Conservation (phyloP, 23 tunicate species). For the Pegea sp. region DNA sequence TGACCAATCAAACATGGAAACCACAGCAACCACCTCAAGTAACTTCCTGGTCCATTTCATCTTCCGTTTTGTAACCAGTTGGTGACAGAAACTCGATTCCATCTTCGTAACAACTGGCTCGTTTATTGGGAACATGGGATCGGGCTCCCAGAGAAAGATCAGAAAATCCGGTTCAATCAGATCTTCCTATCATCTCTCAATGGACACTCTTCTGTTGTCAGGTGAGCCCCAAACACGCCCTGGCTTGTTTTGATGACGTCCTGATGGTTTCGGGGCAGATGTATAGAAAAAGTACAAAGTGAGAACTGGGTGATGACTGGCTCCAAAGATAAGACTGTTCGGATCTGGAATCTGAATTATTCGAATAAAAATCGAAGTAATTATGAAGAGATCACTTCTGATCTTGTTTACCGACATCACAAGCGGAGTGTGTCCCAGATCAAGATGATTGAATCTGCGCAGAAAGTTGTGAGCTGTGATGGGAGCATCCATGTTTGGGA, state of each 20-base stretch:
- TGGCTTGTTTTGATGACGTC: no score
- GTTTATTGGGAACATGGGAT: slow-evolving; percentile 92
- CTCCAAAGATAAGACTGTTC: slow-evolving; percentile 67
- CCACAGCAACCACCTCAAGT: no score
- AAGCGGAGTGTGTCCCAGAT: slow-evolving; percentile 33
- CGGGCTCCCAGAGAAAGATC: slow-evolving; percentile 36
- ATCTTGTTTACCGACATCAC: slow-evolving; percentile 22
- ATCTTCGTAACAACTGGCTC: slow-evolving; percentile 63
- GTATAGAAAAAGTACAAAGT: no score
- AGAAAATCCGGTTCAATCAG: slow-evolving; percentile 80
- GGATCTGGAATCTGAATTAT: slow-evolving; percentile 40
- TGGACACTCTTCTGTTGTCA: slow-evolving; percentile 57
- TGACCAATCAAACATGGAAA: no score
- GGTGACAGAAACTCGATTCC: no score
- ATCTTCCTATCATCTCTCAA: slow-evolving; percentile 23
- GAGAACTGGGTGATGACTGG: slow-evolving; percentile 80
- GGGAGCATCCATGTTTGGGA: slow-evolving; percentile 83
- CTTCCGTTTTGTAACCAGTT: no score
- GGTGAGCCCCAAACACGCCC: no score
- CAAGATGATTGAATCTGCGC: slow-evolving; percentile 16
- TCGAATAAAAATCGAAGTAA: no score
- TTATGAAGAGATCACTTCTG: slow-evolving; percentile 1
- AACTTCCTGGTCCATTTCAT: no score
- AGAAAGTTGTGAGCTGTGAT: slow-evolving; percentile 37
- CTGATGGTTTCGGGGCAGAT: no score